phyloP scores from a whole-genome alignment of 2,797 vertebrate genomes.

The Chrysocyon brachyurus region DNA sequence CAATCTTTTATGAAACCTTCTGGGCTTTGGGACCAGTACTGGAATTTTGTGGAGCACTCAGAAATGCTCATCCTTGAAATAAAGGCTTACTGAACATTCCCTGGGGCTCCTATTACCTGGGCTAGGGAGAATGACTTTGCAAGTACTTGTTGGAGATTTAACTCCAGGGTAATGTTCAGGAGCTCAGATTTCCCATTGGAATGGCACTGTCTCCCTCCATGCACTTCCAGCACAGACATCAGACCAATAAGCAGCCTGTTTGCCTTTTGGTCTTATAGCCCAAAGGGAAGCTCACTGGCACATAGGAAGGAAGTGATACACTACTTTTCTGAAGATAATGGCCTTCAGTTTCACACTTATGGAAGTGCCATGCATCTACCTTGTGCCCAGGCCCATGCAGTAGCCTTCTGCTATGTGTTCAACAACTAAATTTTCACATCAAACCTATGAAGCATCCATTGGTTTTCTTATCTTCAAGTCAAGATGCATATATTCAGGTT shows the following conservation, averaged over 20 bases:
- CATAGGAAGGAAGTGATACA: neutral
- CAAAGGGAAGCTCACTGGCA: neutral
- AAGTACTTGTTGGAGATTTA: slow-evolving; percentile 60
- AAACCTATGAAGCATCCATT: neutral
- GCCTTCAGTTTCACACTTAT: neutral
- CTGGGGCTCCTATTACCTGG: neutral
- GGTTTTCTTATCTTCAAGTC: neutral
- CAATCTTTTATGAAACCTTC: slow-evolving; percentile 36
- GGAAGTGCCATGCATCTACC: accelerated
- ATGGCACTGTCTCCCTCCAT: neutral
- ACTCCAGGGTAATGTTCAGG: slow-evolving; percentile 26
- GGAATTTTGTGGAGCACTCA: slow-evolving; percentile 45
- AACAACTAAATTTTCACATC: neutral
- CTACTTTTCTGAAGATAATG: neutral
- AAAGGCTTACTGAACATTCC: slow-evolving; percentile 39
- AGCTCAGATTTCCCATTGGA: slow-evolving; percentile 70
- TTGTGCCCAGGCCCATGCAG: accelerated
- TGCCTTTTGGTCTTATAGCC: neutral
- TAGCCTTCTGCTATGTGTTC: neutral
- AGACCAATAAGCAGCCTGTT: neutral
- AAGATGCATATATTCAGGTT: neutral
- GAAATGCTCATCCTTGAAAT: slow-evolving; percentile 69
- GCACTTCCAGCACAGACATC: too few species aligned
- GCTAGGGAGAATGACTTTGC: accelerated
- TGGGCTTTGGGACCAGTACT: slow-evolving; percentile 31